phyloP scores from a whole-genome alignment of 2,113 vertebrate species.

The Entomyzon cyanotis region DNA sequence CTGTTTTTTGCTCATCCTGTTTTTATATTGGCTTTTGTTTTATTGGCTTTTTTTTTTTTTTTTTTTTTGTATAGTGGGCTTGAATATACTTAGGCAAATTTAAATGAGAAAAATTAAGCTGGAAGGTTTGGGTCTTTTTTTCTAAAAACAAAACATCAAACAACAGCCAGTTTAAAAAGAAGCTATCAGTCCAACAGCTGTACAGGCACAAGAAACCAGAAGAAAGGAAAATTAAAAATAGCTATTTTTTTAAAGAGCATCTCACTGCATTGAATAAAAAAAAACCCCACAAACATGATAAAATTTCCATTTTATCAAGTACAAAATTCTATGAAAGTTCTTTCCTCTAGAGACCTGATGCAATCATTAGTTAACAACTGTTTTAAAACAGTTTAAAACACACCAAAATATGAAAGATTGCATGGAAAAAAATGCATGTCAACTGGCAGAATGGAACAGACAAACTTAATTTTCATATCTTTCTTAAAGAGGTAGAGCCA shows the following conservation, averaged over 20 bases:
- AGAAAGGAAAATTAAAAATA: slow-evolving; percentile 39
- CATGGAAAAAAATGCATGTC: background rate
- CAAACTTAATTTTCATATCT: background rate
- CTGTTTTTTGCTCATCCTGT: rapidly evolving
- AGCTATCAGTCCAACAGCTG: background rate
- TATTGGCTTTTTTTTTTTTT: background rate
- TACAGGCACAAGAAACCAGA: background rate
- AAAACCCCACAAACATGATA: background rate
- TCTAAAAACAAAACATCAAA: background rate
- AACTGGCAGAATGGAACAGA: background rate
- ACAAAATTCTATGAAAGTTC: background rate
- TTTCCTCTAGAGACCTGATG: slow-evolving; percentile 9
- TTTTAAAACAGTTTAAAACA: background rate
- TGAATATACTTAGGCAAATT: background rate
- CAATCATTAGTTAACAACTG: background rate
- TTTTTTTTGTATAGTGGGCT: background rate
- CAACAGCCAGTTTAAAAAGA: background rate
- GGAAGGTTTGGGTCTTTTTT: background rate
- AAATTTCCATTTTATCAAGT: slow-evolving; percentile 11
- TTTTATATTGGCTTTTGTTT: background rate
- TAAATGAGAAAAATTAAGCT: slow-evolving; percentile 1
- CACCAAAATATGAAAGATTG: background rate
- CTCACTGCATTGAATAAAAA: background rate
- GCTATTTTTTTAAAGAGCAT: background rate
- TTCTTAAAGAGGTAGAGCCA: background rate